Percentiles rank a stretch among this genome's conserved stretches.
Evolutionary conservation across 37 sponge, comb jelly and placozoan genomes (phyloP).

Genomic region (Tethya wilhelma): DNA sequence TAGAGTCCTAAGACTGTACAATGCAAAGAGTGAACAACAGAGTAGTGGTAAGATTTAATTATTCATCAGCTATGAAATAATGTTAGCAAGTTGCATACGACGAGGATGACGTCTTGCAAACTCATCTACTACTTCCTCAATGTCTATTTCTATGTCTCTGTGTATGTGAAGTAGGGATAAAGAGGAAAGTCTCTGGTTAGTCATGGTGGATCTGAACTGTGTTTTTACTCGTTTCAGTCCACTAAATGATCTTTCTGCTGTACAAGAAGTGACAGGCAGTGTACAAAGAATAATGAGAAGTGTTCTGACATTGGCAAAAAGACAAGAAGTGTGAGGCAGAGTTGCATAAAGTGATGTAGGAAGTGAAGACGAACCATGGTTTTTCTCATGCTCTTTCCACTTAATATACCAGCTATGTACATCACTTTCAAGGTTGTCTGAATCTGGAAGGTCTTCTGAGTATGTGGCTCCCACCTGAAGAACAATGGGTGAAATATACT

Average conservation of each 20-base stretch:
- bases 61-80: no score
- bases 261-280: slow-evolving; percentile 43
- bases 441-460: slow-evolving; percentile 11
- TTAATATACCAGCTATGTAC: slow-evolving; percentile 22
- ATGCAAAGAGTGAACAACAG: no score
- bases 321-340: background rate
- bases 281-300: slow-evolving; percentile 25
- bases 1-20: no score
- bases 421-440: slow-evolving; percentile 7
- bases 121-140: slow-evolving; percentile 31
- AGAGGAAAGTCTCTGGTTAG: slow-evolving; percentile 4
- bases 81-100: background rate
- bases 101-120: slow-evolving; percentile 19
- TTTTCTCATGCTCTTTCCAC: background rate
- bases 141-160: no score
- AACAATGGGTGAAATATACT: background rate
- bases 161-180: slow-evolving; percentile 25
- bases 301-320: slow-evolving; percentile 6
- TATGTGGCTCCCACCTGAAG: background rate
- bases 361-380: slow-evolving; percentile 9
- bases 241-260: slow-evolving; percentile 52
- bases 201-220: slow-evolving; percentile 19
- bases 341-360: background rate
- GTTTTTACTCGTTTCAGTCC: slow-evolving; percentile 35
- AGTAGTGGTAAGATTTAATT: no score